These are phyloP conservation scores for Semnornis frantzii DNA, from an alignment of 2,113 vertebrate species.

Conservation along the genomic window DNA sequence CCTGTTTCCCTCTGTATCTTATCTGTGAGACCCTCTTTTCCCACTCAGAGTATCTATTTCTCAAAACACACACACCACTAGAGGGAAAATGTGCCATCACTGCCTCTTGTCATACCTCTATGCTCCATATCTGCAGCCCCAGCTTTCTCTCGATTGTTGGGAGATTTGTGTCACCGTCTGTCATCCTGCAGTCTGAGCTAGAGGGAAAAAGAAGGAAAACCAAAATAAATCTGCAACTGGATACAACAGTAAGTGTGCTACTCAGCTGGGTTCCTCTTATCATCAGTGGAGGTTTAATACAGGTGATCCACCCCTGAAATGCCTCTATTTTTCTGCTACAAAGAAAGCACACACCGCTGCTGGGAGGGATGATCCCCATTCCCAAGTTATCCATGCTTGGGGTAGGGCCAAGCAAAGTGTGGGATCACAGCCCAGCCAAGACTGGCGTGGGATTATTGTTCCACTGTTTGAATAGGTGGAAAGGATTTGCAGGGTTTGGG, in stretches of 20 bases:
- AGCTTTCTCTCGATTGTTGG: slow-evolving; percentile 74
- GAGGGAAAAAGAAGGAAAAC: background rate
- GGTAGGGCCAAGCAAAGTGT: background rate
- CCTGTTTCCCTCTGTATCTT: background rate
- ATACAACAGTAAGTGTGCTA: background rate
- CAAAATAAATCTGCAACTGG: background rate
- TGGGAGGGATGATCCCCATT: background rate
- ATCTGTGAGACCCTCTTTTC: background rate
- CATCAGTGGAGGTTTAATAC: background rate
- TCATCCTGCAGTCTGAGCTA: slow-evolving; percentile 77
- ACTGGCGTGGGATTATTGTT: background rate
- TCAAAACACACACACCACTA: background rate
- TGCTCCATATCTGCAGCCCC: slow-evolving; percentile 91
- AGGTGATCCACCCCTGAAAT: background rate
- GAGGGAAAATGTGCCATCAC: too few relatives aligned
- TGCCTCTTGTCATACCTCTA: slow-evolving; percentile 83
- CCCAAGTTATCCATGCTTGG: background rate
- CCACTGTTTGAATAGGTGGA: background rate
- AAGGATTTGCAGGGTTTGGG: background rate
- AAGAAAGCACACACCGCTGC: background rate
- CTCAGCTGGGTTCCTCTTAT: background rate
- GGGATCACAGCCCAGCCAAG: background rate
- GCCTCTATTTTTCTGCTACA: background rate
- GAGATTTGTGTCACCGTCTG: slow-evolving; percentile 63
- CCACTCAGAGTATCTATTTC: background rate